Percentiles rank a stretch among this genome's conserved stretches.
Evolutionary conservation across 2,113 vertebrate genomes (phyloP).

Genomic region (Sminthopsis crassicaudata): DNA sequence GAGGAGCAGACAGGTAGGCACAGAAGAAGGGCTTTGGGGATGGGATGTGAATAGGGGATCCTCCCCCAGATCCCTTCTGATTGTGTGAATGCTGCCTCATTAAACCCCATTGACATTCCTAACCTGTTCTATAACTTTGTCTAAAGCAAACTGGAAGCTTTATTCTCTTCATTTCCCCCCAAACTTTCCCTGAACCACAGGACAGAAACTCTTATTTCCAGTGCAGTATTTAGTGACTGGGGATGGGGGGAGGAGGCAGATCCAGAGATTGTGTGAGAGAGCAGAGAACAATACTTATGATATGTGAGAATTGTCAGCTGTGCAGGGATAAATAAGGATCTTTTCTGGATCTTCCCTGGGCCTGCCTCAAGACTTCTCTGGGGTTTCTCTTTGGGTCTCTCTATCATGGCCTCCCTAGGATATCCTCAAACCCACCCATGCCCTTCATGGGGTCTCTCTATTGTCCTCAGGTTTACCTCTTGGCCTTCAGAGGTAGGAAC

Average conservation of each 20-base stretch:
- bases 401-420: neutral
- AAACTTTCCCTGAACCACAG: neutral
- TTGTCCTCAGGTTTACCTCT: neutral
- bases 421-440: neutral
- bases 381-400: neutral
- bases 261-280: neutral
- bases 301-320: neutral
- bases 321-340: neutral
- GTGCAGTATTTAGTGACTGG: neutral
- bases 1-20: neutral
- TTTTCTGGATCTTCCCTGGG: neutral
- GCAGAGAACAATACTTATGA: neutral
- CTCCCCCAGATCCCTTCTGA: neutral
- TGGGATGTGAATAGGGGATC: neutral
- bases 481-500: neutral
- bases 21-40: neutral
- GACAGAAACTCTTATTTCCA: neutral
- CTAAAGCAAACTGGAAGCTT: neutral
- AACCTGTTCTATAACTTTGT: neutral
- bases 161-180: neutral
- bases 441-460: neutral
- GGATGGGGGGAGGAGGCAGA: no score
- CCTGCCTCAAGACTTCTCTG: neutral
- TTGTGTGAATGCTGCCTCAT: neutral
- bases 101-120: neutral